These are phyloP conservation scores for Macrotis lagotis DNA, from an alignment of 2,113 vertebrate genomes.

Conservation along the genomic window DNA sequence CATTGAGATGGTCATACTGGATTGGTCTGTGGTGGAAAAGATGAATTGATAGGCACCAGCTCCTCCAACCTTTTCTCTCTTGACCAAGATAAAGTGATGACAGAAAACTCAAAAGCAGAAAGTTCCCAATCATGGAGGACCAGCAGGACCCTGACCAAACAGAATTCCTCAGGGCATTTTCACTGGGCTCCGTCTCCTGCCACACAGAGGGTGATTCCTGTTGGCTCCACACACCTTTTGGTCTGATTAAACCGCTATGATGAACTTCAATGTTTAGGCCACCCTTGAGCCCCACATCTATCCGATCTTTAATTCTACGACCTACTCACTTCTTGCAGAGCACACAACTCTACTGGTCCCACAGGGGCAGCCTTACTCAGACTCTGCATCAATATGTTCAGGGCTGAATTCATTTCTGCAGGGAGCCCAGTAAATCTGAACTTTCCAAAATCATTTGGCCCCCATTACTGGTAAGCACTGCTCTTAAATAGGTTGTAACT, in stretches of 20 bases:
- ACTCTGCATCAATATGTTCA: conserved; percentile 84
- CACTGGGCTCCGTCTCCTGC: conserved; percentile 71
- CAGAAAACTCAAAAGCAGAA: not conserved
- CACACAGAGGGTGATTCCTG: conserved; percentile 65
- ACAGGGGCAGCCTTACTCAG: conserved; percentile 75
- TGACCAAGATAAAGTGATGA: not conserved
- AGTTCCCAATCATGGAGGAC: not conserved
- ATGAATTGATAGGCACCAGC: not conserved
- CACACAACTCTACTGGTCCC: conserved; percentile 82
- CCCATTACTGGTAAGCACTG: conserved; percentile 88
- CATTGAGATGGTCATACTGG: not conserved
- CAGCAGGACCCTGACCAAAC: conserved; percentile 18
- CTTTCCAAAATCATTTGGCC: conserved; percentile 91
- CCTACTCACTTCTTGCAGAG: conserved; percentile 82
- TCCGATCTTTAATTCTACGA: conserved; percentile 83
- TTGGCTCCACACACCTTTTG: conserved; percentile 71
- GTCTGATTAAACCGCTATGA: conserved; percentile 85
- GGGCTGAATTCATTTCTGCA: conserved; percentile 85
- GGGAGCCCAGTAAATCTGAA: conserved; percentile 86
- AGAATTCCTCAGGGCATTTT: conserved; percentile 56
- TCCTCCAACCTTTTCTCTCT: not conserved
- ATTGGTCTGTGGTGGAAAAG: not conserved
- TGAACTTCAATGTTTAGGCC: conserved; percentile 85
- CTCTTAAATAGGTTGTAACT: conserved; percentile 89
- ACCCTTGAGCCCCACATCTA: conserved; percentile 83